These are phyloP conservation scores for Parelbella ahira DNA, from an alignment of 2,888 invertebrate genomes.

Conservation along the genomic window DNA sequence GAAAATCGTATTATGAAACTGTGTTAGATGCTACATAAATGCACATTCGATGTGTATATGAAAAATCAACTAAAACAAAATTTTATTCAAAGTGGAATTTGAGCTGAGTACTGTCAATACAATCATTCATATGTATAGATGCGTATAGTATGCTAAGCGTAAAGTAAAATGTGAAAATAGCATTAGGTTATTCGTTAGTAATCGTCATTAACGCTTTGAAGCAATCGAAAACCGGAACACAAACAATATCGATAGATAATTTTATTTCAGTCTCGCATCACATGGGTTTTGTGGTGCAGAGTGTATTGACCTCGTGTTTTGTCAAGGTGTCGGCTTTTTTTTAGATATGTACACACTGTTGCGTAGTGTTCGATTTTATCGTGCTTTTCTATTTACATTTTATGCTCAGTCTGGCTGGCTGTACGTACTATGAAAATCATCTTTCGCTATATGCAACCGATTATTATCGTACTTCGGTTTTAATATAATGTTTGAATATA, in stretches of 20 bases:
- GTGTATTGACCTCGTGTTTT: slow-evolving; percentile 81
- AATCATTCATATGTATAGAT: slow-evolving; percentile 26
- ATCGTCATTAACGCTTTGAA: slow-evolving; percentile 1
- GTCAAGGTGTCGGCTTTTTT: slow-evolving; percentile 80
- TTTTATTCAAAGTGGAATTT: slow-evolving; percentile 1
- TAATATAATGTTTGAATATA: too few species aligned
- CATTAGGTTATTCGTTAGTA: slow-evolving; percentile 11
- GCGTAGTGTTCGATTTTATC: slow-evolving; percentile 61
- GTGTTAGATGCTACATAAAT: slow-evolving; percentile 13
- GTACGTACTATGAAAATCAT: too few species aligned
- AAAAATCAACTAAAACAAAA: background rate
- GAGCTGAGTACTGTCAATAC: slow-evolving; percentile 25
- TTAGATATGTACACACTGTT: slow-evolving; percentile 74
- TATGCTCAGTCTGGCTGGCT: too few species aligned
- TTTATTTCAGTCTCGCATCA: slow-evolving; percentile 50
- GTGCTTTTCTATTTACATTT: slow-evolving; percentile 48
- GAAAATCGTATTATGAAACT: slow-evolving; percentile 52
- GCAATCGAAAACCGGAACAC: slow-evolving; percentile 6
- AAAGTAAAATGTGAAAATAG: slow-evolving; percentile 23
- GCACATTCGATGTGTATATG: background rate
- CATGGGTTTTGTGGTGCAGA: slow-evolving; percentile 70
- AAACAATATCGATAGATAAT: slow-evolving; percentile 36
- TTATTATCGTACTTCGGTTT: too few species aligned
- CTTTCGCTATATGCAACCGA: too few species aligned
- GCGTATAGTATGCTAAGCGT: slow-evolving; percentile 24